A percentile compares a stretch with the other conserved stretches of the same genome.
These are phyloP conservation scores for Hydropsyche betteni DNA, from an alignment of 2,888 invertebrate genomes.

Conservation along the genomic window DNA sequence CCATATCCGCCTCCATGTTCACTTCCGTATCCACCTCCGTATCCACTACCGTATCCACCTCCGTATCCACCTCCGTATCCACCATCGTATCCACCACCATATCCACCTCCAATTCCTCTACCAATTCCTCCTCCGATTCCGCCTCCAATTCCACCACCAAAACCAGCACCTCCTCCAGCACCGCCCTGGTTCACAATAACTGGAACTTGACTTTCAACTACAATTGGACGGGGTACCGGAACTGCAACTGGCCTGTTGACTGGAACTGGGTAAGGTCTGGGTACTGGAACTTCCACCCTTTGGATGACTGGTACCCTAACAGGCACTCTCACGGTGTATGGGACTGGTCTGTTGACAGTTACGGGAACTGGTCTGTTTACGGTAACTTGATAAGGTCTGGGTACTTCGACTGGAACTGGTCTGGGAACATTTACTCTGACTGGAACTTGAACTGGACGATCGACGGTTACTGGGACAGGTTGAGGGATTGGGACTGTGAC, in stretches of 20 bases:
- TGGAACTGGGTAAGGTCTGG: constrained; percentile 40
- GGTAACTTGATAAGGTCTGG: constrained; percentile 54
- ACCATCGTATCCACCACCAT: neutral
- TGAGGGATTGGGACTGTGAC: constrained; percentile 55
- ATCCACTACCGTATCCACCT: neutral
- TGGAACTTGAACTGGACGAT: constrained; percentile 36
- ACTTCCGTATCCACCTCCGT: neutral
- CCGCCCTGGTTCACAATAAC: constrained; percentile 38
- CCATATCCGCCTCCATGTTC: neutral
- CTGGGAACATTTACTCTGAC: constrained; percentile 61
- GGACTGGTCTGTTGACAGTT: constrained; percentile 49
- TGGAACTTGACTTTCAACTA: constrained; percentile 37
- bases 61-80: neutral
- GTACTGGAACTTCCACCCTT: constrained; percentile 49
- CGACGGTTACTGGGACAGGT: constrained; percentile 37
- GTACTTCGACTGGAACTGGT: constrained; percentile 64
- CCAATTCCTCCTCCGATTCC: constrained; percentile 36
- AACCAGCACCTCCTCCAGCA: constrained; percentile 7
- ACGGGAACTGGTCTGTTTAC: constrained; percentile 47
- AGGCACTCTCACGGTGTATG: constrained; percentile 51
- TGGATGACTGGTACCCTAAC: constrained; percentile 51
- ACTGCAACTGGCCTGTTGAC: constrained; percentile 31
- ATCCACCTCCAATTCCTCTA: constrained; percentile 26
- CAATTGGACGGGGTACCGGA: constrained; percentile 8
- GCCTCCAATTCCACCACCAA: neutral